Percentiles rank a stretch among this genome's conserved stretches.
These are phyloP conservation scores for Acleris laterana DNA, from an alignment of 2,888 invertebrate species.

Conservation along the genomic window DNA sequence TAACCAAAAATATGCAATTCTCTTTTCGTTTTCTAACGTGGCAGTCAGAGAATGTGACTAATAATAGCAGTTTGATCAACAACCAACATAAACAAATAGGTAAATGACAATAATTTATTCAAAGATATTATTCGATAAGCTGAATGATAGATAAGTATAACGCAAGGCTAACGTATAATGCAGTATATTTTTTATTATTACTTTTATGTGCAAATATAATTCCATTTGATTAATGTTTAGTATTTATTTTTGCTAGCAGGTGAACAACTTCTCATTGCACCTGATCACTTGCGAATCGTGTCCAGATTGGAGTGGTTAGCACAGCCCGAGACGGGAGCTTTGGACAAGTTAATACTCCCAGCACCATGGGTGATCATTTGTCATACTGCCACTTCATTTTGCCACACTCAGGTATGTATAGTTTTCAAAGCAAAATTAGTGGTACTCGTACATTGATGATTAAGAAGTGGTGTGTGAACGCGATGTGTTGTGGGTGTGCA, in stretches of 20 bases:
- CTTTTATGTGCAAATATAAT: not conserved
- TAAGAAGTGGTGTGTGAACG: not conserved
- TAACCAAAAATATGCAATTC: conserved; percentile 31
- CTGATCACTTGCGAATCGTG: conserved; percentile 81
- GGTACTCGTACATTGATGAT: not conserved
- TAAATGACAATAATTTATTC: conserved; percentile 17
- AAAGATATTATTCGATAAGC: not conserved
- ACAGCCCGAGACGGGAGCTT: conserved; percentile 77
- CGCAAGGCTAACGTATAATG: not conserved
- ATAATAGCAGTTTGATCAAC: not conserved
- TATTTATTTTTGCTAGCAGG: conserved; percentile 13
- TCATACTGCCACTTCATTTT: conserved; percentile 87
- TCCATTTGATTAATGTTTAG: not conserved
- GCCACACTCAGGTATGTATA: conserved; percentile 76
- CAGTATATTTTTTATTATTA: not conserved
- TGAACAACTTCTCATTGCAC: conserved; percentile 59
- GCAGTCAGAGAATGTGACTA: conserved; percentile 6
- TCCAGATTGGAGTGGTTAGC: conserved; percentile 87
- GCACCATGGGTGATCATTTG: conserved; percentile 85
- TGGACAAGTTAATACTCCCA: conserved; percentile 65
- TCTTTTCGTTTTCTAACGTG: conserved; percentile 20
- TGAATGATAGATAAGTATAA: too few species aligned
- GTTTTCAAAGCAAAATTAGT: too few species aligned
- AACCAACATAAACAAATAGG: conserved; percentile 19
- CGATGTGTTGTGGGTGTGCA: conserved; percentile 53